A percentile compares a stretch with the other conserved stretches of the same genome.
Evolutionary conservation across 2,888 invertebrate genomes (phyloP).

Genomic region (Rapana venosa): DNA sequence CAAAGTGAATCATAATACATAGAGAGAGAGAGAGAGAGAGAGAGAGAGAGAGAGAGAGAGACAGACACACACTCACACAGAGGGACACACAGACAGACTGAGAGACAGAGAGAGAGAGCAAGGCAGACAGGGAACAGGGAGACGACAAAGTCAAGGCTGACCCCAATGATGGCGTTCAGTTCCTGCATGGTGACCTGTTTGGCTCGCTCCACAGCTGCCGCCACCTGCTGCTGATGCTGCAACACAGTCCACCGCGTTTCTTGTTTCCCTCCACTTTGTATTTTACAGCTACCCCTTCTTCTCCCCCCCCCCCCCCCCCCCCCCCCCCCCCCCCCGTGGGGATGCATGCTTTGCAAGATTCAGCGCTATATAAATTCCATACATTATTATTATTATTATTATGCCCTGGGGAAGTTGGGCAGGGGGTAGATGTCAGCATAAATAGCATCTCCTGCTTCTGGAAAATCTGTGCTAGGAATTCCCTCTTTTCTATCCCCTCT

Average conservation of each 20-base stretch:
- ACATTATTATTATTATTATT: too few species aligned
- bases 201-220: slow-evolving; percentile 95
- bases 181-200: slow-evolving; percentile 98
- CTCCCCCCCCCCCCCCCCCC: neutral
- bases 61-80: neutral
- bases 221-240: slow-evolving; percentile 96
- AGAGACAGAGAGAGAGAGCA: neutral
- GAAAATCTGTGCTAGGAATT: too few species aligned
- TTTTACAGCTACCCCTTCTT: neutral
- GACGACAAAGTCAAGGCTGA: slow-evolving; percentile 81
- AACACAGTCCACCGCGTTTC: slow-evolving; percentile 50
- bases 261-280: neutral
- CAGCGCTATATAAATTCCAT: too few species aligned
- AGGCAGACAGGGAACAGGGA: neutral
- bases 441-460: too few species aligned
- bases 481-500: too few species aligned
- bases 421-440: too few species aligned
- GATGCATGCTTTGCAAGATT: too few species aligned
- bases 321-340: neutral
- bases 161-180: slow-evolving; percentile 97
- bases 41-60: neutral
- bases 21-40: neutral
- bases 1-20: neutral
- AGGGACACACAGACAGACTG: neutral
- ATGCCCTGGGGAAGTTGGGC: too few species aligned